Conservation (phyloP, 2,888 invertebrate species). For the Drosophila conformis region DNA sequence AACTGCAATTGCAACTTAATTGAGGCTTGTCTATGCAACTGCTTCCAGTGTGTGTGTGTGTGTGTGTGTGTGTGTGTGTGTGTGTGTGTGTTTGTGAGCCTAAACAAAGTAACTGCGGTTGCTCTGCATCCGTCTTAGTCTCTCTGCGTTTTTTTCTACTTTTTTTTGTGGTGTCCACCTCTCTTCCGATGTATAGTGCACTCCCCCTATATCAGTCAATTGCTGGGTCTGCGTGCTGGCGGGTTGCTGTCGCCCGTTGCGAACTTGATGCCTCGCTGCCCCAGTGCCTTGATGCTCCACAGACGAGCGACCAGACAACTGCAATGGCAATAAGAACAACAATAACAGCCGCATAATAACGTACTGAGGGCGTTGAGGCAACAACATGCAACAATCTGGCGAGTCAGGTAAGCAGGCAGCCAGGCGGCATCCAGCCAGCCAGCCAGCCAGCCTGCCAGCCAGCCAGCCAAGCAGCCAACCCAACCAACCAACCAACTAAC, state of each 20-base stretch:
- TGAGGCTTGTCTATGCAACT: conserved; percentile 76
- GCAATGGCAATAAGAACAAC: conserved; percentile 39
- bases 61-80: conserved; percentile 27
- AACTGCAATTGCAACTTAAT: conserved; percentile 80
- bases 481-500: conserved; percentile 27
- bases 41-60: conserved; percentile 14
- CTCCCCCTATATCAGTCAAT: conserved; percentile 13
- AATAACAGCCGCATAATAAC: conserved; percentile 69
- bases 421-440: background rate
- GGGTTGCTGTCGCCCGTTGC: conserved; percentile 64
- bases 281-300: conserved; percentile 83
- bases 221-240: conserved; percentile 42
- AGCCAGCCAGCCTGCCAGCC: conserved; percentile 5
- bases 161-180: background rate
- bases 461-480: conserved; percentile 25
- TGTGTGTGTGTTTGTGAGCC: conserved; percentile 30
- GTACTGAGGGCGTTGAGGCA: conserved; percentile 76
- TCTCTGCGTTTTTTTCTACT: background rate
- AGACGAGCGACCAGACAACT: conserved; percentile 73
- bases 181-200: background rate
- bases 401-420: conserved; percentile 30
- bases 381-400: conserved; percentile 66
- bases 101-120: conserved; percentile 72
- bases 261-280: conserved; percentile 83
- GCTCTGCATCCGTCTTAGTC: conserved; percentile 55